Conservation (phyloP, 2,797 vertebrate genomes). For the Eupleurogrammus muticus region DNA sequence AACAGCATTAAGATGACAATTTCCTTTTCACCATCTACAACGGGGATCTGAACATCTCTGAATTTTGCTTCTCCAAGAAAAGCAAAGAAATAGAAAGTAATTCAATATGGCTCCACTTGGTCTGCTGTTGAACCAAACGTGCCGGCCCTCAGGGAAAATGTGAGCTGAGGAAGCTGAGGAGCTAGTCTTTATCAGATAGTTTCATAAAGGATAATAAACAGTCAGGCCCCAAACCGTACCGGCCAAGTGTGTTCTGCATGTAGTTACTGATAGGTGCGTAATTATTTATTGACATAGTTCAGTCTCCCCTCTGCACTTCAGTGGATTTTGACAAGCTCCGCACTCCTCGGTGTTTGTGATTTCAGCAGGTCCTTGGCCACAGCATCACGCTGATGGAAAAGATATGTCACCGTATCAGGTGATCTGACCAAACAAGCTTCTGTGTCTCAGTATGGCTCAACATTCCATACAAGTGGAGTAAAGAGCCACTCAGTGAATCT, state of each 20-base stretch:
- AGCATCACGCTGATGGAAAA: constrained; percentile 80
- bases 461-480: constrained; percentile 74
- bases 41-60: constrained; percentile 67
- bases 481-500: constrained; percentile 79
- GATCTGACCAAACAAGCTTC: constrained; percentile 90
- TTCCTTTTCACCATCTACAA: constrained; percentile 17
- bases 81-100: constrained; percentile 72
- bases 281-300: constrained; percentile 80
- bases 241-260: constrained; percentile 51
- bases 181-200: constrained; percentile 82
- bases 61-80: constrained; percentile 70
- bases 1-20: not conserved
- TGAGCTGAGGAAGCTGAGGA: constrained; percentile 73
- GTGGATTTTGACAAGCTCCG: constrained; percentile 65
- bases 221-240: constrained; percentile 67
- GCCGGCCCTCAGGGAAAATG: constrained; percentile 84
- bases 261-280: constrained; percentile 71
- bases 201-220: constrained; percentile 87
- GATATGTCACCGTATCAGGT: constrained; percentile 84
- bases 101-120: constrained; percentile 85
- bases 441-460: constrained; percentile 83
- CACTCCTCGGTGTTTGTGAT: constrained; percentile 80
- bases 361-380: constrained; percentile 88
- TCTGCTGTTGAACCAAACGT: constrained; percentile 83
- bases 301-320: constrained; percentile 69